Evolutionary conservation across 2,797 vertebrate genomes (phyloP), one percentile per base, ranked within the genome.

Genomic region (Psittacula derbiana): DNA sequence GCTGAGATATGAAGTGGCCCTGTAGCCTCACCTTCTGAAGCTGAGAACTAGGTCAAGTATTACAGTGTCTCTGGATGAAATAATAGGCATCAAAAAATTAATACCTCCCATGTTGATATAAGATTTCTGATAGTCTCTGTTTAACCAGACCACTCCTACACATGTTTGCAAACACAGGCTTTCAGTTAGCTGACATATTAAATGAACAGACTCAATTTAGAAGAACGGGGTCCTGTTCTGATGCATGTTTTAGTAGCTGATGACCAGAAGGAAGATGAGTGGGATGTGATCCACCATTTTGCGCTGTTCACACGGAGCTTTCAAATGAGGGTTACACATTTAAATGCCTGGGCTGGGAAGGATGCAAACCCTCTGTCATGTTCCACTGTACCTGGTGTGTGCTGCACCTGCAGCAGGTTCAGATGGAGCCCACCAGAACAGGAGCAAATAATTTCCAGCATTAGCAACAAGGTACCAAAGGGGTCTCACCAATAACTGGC

Each of bases 81-180:
- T 64, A 85, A 60, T 36, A 74, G 19, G 31, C 41, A 80, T 28
- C 0, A 84, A 80, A 94, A 90, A 86, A 87, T 31, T 62, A 57
- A 71, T 55, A 27, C 20, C 84, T 79, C 64, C 50, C 49, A 28
- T 38, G 23, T 67, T 83, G 49, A 50, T 82, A n/a, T 27, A 64
- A 90, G 31, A 8, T 84, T 88, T 84, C 66, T 73, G 72, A 79
- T 41, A 93, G 40, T 80, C 11, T 12, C 41, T 95, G 88, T 93
- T 94, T 96, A 94, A 83, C 13, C 18, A 52, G 36, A 72, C 31
- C 58, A 78, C 41, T 73, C 62, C 20, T 50, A 90, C 70, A 71
- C 4, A 81, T 15, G 2, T 85, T 70, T 12, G 2, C 43, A 73
- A 73, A 36, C 44, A 62, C 1, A 55, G 55, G 17, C 12, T 72